A percentile compares a stretch with the other conserved stretches of the same genome.
These are phyloP conservation scores for Corvus hawaiiensis DNA, from an alignment of 2,113 vertebrate species.

Conservation along the genomic window DNA sequence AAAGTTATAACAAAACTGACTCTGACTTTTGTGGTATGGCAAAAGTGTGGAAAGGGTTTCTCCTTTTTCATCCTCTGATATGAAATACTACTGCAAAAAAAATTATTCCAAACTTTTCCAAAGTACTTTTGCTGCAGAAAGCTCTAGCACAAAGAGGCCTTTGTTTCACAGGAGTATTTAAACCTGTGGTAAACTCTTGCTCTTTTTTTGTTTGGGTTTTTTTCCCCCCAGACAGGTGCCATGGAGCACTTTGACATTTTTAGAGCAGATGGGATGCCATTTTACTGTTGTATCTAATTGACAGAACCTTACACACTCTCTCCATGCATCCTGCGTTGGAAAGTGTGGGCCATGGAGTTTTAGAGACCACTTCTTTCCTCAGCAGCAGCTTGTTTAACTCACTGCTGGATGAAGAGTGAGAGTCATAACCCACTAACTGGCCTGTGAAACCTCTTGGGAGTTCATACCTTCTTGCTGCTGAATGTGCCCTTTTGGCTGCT, in stretches of 20 bases:
- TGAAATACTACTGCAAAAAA: conserved; percentile 37
- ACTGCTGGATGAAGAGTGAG: neutral
- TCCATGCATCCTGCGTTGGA: neutral
- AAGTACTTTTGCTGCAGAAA: neutral
- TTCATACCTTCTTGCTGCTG: neutral
- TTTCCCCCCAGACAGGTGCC: conserved; percentile 60
- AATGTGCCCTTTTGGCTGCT: neutral
- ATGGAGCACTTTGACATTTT: conserved; percentile 62
- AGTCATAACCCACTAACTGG: neutral
- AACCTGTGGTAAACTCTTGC: conserved; percentile 47
- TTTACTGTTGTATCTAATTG: conserved; percentile 46
- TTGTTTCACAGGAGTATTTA: conserved; percentile 60
- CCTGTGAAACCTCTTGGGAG: neutral
- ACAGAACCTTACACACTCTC: neutral
- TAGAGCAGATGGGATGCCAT: conserved; percentile 69
- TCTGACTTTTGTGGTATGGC: neutral
- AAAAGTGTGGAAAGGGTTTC: neutral
- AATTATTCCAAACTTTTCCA: conserved; percentile 13
- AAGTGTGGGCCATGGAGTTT: neutral
- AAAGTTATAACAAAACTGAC: neutral
- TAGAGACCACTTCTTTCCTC: neutral
- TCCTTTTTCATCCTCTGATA: neutral
- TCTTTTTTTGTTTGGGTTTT: neutral
- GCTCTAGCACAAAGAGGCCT: conserved; percentile 32
- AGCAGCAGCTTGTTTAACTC: neutral